These are phyloP conservation scores for Lithophane socia DNA, from an alignment of 2,888 invertebrate genomes.

Conservation along the genomic window DNA sequence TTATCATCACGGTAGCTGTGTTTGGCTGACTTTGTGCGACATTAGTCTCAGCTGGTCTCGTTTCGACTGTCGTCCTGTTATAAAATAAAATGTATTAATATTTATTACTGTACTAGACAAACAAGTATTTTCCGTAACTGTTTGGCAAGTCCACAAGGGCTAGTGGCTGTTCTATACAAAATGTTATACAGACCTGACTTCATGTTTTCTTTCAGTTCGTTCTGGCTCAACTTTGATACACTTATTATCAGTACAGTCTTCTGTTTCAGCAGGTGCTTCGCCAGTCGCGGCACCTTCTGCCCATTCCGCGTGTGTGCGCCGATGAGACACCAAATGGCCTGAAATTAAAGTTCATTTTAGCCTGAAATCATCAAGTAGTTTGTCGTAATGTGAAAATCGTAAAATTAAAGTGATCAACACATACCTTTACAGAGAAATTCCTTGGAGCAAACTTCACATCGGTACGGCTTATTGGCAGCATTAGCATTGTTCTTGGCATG, in stretches of 20 bases:
- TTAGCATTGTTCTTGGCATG: conserved; percentile 93
- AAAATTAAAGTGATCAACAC: not conserved
- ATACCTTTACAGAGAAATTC: conserved; percentile 96
- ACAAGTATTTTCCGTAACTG: not conserved
- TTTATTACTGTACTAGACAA: not conserved
- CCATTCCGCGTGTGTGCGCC: conserved; percentile 93
- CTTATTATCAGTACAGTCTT: conserved; percentile 81
- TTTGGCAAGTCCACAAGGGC: not conserved
- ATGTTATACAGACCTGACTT: conserved; percentile 75
- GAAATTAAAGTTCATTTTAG: conserved; percentile 23
- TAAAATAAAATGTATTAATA: conserved; percentile 18
- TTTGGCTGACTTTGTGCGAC: conserved; percentile 78
- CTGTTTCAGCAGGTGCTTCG: conserved; percentile 79
- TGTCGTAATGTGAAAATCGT: not conserved
- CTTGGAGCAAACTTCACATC: conserved; percentile 96
- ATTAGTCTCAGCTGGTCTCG: conserved; percentile 75
- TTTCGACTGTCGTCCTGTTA: conserved; percentile 78
- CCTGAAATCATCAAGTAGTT: no score
- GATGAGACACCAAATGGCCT: conserved; percentile 95
- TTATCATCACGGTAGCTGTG: conserved; percentile 85
- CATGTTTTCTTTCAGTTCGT: conserved; percentile 78
- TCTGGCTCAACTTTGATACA: conserved; percentile 80
- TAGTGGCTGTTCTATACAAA: not conserved
- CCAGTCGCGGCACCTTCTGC: conserved; percentile 74
- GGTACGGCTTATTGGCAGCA: conserved; percentile 91